Conservation (phyloP, 2,888 invertebrate species). For the Phragmatobia fuliginosa region DNA sequence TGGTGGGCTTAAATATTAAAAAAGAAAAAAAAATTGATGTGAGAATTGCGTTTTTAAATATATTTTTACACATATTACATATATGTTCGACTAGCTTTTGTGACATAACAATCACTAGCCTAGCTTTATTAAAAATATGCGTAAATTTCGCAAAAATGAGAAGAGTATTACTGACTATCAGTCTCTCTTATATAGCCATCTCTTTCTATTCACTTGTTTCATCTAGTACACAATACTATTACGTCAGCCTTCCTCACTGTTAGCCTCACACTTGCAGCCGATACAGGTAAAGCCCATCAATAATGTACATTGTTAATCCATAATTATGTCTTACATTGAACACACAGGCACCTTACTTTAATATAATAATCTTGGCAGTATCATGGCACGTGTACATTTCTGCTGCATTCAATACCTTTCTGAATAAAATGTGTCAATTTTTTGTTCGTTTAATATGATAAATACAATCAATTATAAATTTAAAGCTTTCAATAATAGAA, state of each 20-base stretch:
- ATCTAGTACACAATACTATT: slow-evolving; percentile 6
- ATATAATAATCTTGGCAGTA: slow-evolving; percentile 74
- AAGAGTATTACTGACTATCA: neutral
- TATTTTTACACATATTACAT: neutral
- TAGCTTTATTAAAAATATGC: neutral
- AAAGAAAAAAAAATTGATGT: too few species aligned
- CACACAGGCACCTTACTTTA: slow-evolving; percentile 83
- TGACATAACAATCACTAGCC: neutral
- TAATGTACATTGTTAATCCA: slow-evolving; percentile 56
- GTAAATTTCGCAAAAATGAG: neutral
- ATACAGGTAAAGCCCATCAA: slow-evolving; percentile 37
- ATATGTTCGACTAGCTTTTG: neutral
- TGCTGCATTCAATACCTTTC: slow-evolving; percentile 54
- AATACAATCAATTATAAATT: slow-evolving; percentile 59
- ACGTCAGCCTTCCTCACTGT: neutral
- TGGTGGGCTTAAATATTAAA: too few species aligned
- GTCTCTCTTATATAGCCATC: neutral
- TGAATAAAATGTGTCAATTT: slow-evolving; percentile 46
- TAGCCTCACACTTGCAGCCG: slow-evolving; percentile 23
- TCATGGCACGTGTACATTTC: slow-evolving; percentile 75
- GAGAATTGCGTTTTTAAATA: too few species aligned
- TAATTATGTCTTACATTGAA: slow-evolving; percentile 73
- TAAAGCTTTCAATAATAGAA: slow-evolving; percentile 69
- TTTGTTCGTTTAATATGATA: slow-evolving; percentile 54
- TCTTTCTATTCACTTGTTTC: neutral